Conservation (phyloP, 2,888 invertebrate species). For the Hymenopus coronatus region DNA sequence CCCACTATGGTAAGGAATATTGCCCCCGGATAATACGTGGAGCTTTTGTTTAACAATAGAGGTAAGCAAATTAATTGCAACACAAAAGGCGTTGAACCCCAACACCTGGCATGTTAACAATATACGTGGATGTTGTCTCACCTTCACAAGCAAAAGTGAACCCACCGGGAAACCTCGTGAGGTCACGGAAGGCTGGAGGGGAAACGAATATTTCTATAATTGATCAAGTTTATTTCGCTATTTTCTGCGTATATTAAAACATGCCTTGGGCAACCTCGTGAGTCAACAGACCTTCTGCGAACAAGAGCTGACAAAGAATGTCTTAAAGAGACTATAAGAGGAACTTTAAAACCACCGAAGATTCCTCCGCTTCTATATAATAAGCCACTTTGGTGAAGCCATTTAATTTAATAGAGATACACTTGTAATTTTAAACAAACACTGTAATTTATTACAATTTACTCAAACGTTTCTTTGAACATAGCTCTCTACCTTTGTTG, state of each 20-base stretch:
- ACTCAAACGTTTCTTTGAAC: too few species aligned
- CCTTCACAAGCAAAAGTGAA: neutral
- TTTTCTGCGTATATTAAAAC: neutral
- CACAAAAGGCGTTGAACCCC: neutral
- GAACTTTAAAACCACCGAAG: too few species aligned
- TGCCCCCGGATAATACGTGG: neutral
- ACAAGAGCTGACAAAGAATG: too few species aligned
- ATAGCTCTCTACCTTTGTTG: too few species aligned
- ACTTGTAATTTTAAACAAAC: too few species aligned
- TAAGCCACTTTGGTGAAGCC: too few species aligned
- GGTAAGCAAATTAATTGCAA: neutral
- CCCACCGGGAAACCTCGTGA: neutral
- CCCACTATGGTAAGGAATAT: neutral
- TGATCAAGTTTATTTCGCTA: neutral
- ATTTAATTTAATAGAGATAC: too few species aligned
- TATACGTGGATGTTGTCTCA: neutral
- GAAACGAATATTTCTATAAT: neutral
- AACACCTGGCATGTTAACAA: neutral
- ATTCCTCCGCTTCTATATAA: too few species aligned
- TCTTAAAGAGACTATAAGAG: too few species aligned
- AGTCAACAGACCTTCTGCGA: neutral
- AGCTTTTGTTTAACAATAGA: neutral
- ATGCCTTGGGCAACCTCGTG: neutral
- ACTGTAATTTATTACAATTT: too few species aligned
- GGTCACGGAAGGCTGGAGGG: neutral